These are phyloP conservation scores for Leptinotarsa juncta DNA, from an alignment of 2,888 invertebrate species.

Conservation along the genomic window DNA sequence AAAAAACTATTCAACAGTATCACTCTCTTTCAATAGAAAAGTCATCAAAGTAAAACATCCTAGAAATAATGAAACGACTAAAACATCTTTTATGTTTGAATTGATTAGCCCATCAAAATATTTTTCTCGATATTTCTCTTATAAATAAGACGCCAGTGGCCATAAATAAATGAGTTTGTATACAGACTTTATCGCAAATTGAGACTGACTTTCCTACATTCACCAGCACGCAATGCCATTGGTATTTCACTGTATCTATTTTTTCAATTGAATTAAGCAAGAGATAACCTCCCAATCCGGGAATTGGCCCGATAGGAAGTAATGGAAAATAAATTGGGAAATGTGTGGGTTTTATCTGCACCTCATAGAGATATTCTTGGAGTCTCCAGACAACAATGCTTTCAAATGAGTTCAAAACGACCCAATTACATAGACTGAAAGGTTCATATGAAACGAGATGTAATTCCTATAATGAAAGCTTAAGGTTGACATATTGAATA, in stretches of 20 bases:
- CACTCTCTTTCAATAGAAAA: too few species aligned
- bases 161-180: background rate
- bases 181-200: background rate
- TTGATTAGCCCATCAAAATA: too few species aligned
- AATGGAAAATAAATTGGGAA: background rate
- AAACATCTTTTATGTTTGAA: too few species aligned
- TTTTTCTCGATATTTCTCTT: too few species aligned
- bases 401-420: background rate
- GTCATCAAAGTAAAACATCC: too few species aligned
- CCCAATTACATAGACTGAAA: too few species aligned
- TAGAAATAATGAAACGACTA: too few species aligned
- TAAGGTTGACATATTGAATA: too few species aligned
- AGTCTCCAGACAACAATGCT: background rate
- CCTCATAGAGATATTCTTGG: background rate
- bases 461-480: too few species aligned
- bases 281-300: background rate
- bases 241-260: background rate
- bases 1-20: too few species aligned
- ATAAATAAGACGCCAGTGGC: background rate
- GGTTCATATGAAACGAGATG: too few species aligned
- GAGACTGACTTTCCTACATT: background rate
- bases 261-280: slow-evolving; percentile 1
- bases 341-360: background rate
- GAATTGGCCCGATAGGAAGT: background rate
- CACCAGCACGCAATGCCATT: background rate